These are phyloP conservation scores for Pollenia amentaria DNA, from an alignment of 2,888 invertebrate genomes.

Conservation along the genomic window DNA sequence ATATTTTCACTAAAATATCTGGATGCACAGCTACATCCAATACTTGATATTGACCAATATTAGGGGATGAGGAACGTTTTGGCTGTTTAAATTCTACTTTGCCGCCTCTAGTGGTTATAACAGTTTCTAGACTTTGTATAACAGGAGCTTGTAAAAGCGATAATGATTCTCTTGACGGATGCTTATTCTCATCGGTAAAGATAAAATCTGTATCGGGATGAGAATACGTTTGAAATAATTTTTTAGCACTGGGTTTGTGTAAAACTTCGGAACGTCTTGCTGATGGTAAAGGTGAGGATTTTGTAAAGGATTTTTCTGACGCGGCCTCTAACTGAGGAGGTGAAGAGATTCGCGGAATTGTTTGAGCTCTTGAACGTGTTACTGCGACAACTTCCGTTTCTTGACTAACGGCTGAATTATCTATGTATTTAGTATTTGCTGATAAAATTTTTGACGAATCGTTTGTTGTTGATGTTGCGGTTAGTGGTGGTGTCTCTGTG, in stretches of 20 bases:
- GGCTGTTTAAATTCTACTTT: conserved; percentile 79
- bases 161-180: conserved; percentile 76
- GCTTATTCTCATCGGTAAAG: conserved; percentile 81
- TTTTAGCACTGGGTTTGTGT: conserved; percentile 74
- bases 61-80: conserved; percentile 80
- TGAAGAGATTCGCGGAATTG: conserved; percentile 67
- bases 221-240: conserved; percentile 79
- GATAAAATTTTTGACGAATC: conserved; percentile 44
- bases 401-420: conserved; percentile 63
- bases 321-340: conserved; percentile 34
- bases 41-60: conserved; percentile 79
- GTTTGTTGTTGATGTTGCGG: conserved; percentile 32
- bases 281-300: conserved; percentile 22
- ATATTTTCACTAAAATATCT: conserved; percentile 80
- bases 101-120: conserved; percentile 78
- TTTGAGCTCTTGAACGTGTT: conserved; percentile 65
- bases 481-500: conserved; percentile 48
- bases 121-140: conserved; percentile 63
- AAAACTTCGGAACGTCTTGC: conserved; percentile 62
- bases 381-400: conserved; percentile 64
- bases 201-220: conserved; percentile 81
- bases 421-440: conserved; percentile 50
- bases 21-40: conserved; percentile 81
- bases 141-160: conserved; percentile 60
- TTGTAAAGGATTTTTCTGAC: conserved; percentile 18